Evolutionary conservation across 2,113 vertebrate species (phyloP), one percentile per base, ranked within the genome.

Genomic region (Pseudorhombus dupliciocellatus): DNA sequence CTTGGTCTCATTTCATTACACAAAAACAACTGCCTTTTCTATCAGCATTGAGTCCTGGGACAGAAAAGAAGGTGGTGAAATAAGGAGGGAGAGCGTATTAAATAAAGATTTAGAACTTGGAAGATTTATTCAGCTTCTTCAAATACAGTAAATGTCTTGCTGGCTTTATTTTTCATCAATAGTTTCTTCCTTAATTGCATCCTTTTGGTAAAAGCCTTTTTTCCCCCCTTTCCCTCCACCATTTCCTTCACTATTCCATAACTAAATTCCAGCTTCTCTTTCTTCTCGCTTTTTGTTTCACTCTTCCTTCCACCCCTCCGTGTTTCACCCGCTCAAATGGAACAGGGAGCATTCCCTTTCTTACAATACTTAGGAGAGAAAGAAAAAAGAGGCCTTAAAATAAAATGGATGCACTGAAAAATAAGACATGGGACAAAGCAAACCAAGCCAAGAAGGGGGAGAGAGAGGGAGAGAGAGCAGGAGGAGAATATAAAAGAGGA

Each of bases 401-500:
- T 88, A 90, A 92, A 93, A 89, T 87, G 84, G 84, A 86, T 89
- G 81, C 83, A 83, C 82, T 86, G 84, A 84, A 91, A 91, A 92
- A 89, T 90, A 92, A 90, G 85, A 85, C 65, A 66, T 18, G 69
- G 85, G 77, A 92, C 91, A 92, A 92, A 92, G 88, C 83, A 26
- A 70, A 67, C 76, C 55, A 53, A 58, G 68, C 25, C 40, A 21
- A 59, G 28, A 68, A 61, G 70, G 64, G 66, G 73, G 77, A 63
- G 69, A 30, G 72, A 58, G 78, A 54, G 76, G 66, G 69, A 30
- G 72, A 58, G 78, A 54, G 76, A 73, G 79, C 77, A 62, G 74
- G 80, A 73, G 65, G 67, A 79, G 90, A 89, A 89, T 90, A 91
- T 91, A 87, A 89, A 90, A 77, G 78, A 88, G 83, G 77, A 75